A percentile compares a stretch with the other conserved stretches of the same genome.
phyloP scores from a whole-genome alignment of 2,113 vertebrate genomes.

The Hepsetus odoe region DNA sequence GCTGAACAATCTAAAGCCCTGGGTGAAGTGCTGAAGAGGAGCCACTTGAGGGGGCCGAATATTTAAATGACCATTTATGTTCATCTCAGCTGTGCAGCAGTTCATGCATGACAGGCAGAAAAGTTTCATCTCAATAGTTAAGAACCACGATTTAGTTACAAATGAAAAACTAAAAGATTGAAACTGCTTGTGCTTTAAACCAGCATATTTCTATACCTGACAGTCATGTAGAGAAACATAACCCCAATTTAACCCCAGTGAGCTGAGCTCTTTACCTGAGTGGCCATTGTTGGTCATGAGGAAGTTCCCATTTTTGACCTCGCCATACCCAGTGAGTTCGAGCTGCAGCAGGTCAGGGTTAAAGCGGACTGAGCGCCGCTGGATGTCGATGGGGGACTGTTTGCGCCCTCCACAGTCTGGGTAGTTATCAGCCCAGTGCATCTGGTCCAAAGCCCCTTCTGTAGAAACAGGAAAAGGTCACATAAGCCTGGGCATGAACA shows the following conservation, averaged over 20 bases:
- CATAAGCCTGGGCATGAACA: neutral
- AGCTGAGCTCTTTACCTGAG: conserved; percentile 74
- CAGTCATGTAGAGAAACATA: neutral
- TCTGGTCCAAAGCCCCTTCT: conserved; percentile 81
- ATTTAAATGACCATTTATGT: neutral
- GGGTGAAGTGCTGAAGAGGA: neutral
- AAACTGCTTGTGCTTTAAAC: neutral
- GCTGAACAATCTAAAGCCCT: neutral
- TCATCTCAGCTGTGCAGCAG: neutral
- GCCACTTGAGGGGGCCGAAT: neutral
- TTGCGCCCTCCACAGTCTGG: conserved; percentile 73
- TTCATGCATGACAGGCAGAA: neutral
- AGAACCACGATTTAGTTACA: neutral
- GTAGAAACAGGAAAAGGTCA: neutral
- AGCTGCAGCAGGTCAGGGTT: conserved; percentile 73
- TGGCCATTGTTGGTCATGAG: conserved; percentile 88
- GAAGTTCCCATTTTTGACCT: conserved; percentile 65
- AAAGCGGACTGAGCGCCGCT: conserved; percentile 72
- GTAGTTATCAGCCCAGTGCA: conserved; percentile 80
- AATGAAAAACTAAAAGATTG: neutral
- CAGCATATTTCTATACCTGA: neutral
- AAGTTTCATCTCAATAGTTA: neutral
- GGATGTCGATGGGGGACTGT: conserved; percentile 89
- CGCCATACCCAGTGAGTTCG: conserved; percentile 76
- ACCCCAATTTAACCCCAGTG: neutral